A percentile compares a stretch with the other conserved stretches of the same genome.
These are phyloP conservation scores for Microplitis mediator DNA, from an alignment of 1,140 invertebrate genomes.

Conservation along the genomic window DNA sequence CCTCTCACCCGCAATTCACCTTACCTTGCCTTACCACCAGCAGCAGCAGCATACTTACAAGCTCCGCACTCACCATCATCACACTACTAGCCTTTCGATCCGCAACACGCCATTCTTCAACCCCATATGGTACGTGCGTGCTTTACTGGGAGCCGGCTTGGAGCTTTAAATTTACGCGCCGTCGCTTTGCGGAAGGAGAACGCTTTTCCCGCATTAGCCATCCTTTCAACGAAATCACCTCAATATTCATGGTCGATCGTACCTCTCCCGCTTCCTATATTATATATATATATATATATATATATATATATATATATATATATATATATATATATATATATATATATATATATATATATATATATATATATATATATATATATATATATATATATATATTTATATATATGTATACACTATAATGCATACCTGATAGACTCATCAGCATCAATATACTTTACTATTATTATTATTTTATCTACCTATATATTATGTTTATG, in stretches of 20 bases:
- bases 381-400: not conserved
- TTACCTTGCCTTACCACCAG: not conserved
- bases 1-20: not conserved
- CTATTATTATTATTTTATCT: not conserved
- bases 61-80: not conserved
- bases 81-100: conserved; percentile 10
- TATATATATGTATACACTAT: not conserved
- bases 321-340: too few relatives aligned
- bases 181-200: conserved; percentile 3
- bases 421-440: conserved; percentile 6
- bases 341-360: not conserved
- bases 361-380: not conserved
- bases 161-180: conserved; percentile 39
- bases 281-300: not conserved
- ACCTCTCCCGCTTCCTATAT: not conserved
- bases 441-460: not conserved
- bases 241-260: conserved; percentile 17
- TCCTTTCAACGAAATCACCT: conserved; percentile 27
- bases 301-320: not conserved
- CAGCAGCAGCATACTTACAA: too few relatives aligned
- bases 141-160: conserved; percentile 26
- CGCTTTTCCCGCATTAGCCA: conserved; percentile 17
- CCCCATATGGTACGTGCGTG: conserved; percentile 36
- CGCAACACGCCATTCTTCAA: conserved; percentile 46
- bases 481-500: not conserved